Percentiles rank a stretch among this genome's conserved stretches.
Conservation (phyloP, 2,797 vertebrate species). For the Leucoraja ocellata region DNA sequence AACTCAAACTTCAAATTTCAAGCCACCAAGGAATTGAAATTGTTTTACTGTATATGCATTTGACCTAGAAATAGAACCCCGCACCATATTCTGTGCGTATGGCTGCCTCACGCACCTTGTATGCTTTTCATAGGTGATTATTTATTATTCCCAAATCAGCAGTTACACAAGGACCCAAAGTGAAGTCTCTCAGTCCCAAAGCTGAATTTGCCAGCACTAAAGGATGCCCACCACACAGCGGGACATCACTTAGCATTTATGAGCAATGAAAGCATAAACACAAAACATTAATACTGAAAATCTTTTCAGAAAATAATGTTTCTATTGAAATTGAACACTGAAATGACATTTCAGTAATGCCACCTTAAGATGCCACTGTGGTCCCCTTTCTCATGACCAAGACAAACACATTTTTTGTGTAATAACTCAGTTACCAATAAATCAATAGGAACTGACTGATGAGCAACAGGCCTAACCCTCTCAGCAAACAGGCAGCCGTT, state of each 20-base stretch:
- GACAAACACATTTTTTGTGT: slow-evolving; percentile 11
- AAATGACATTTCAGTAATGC: neutral
- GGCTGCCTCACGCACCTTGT: neutral
- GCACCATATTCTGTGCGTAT: neutral
- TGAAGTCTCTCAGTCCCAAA: neutral
- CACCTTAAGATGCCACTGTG: neutral
- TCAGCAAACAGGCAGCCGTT: slow-evolving; percentile 43
- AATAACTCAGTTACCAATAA: slow-evolving; percentile 33
- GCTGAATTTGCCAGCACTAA: neutral
- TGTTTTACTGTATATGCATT: neutral
- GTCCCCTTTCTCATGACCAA: slow-evolving; percentile 9
- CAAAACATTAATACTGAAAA: neutral
- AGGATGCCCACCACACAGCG: neutral
- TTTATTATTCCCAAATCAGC: neutral
- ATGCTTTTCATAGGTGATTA: neutral
- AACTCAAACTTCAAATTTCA: too few relatives aligned
- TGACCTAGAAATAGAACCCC: neutral
- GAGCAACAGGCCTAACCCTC: slow-evolving; percentile 32
- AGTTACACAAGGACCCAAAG: neutral
- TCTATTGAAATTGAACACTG: slow-evolving; percentile 13
- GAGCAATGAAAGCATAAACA: neutral
- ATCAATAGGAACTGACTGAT: slow-evolving; percentile 13
- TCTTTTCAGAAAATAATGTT: neutral
- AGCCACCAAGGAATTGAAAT: neutral
- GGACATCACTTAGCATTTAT: neutral